These are phyloP conservation scores for fruit fly (Drosophila melanogaster) DNA, from an alignment of 1,140 invertebrate genomes.

Conservation along the genomic window Release_6_plus_ISO1_MT NC_004354.4:9188001-9188500, in stretches of 20 bases:
- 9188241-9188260: conserved; percentile 48
- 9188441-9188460: conserved; percentile 78
- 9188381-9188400: conserved; percentile 52
- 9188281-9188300: conserved; percentile 79
- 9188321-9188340: conserved; percentile 50
- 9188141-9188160: conserved; percentile 81
- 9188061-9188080: conserved; percentile 18
- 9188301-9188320: conserved; percentile 51
- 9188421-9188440: conserved; percentile 58
- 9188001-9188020: not conserved
- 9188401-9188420: conserved; percentile 75
- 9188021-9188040: conserved; percentile 7
- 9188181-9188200: conserved; percentile 22
- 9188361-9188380: conserved; percentile 72
- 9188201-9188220: conserved; percentile 11
- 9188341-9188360: conserved; percentile 78
- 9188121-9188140: conserved; percentile 82
- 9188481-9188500: conserved; percentile 9
- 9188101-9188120: conserved; percentile 82
- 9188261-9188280: conserved; percentile 63
- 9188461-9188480: conserved; percentile 8
- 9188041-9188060: conserved; percentile 18
- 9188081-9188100: conserved; percentile 65
- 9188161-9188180: conserved; percentile 63
- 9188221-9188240: conserved; percentile 35